These are phyloP conservation scores for Xiphydria camelus DNA, from an alignment of 2,888 invertebrate species.

Conservation along the genomic window DNA sequence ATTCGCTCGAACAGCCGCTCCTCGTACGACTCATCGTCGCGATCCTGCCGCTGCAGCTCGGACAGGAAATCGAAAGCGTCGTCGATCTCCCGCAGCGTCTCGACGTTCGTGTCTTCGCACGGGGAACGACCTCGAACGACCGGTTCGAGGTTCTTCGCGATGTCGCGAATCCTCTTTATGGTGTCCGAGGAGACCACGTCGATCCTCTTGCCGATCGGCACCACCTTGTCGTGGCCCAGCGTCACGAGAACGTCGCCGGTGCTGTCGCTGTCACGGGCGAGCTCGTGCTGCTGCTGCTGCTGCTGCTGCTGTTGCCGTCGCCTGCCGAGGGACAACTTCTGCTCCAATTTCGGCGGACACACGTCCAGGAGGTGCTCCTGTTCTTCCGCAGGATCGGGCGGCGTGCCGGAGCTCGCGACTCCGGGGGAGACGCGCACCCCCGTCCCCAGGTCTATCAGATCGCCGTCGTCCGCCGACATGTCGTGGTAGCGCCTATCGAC, in stretches of 20 bases:
- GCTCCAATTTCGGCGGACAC: constrained; percentile 50
- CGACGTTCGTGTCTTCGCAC: constrained; percentile 29
- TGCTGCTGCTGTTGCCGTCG: constrained; percentile 28
- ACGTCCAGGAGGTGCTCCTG: constrained; percentile 54
- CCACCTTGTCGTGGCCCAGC: constrained; percentile 51
- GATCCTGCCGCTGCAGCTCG: constrained; percentile 43
- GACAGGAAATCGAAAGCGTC: constrained; percentile 50
- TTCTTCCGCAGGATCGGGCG: constrained; percentile 45
- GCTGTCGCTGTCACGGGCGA: constrained; percentile 26
- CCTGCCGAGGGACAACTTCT: constrained; percentile 48
- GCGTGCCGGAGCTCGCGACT: constrained; percentile 9
- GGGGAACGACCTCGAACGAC: constrained; percentile 25
- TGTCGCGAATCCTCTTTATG: constrained; percentile 51
- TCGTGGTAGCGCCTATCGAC: too few species aligned
- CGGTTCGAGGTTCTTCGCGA: constrained; percentile 51
- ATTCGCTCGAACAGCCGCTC: not conserved
- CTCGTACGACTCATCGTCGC: not conserved
- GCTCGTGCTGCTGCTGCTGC: constrained; percentile 38
- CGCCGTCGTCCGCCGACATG: constrained; percentile 50
- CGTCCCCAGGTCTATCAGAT: constrained; percentile 48
- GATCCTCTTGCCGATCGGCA: constrained; percentile 48
- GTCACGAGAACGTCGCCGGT: constrained; percentile 46
- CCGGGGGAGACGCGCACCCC: constrained; percentile 15
- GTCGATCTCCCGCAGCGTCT: constrained; percentile 45
- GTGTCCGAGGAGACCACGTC: constrained; percentile 54